Conservation (phyloP, 2,113 vertebrate genomes). For the Xiphias gladius region DNA sequence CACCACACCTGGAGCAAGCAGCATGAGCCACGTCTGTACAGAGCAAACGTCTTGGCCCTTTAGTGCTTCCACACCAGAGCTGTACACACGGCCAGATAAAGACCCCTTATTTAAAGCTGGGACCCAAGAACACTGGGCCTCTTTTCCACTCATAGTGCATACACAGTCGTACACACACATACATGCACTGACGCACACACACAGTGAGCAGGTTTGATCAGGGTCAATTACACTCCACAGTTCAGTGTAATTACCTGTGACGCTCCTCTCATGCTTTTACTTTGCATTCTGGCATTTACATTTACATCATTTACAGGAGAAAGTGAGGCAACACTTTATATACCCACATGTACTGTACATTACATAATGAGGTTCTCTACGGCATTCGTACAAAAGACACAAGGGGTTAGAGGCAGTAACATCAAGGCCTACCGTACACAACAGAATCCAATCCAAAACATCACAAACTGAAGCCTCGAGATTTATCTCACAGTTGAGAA, state of each 20-base stretch:
- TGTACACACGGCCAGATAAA: conserved; percentile 71
- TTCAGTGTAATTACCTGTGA: conserved; percentile 71
- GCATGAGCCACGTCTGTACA: conserved; percentile 53
- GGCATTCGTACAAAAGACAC: neutral
- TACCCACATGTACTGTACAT: neutral
- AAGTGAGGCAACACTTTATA: conserved; percentile 12
- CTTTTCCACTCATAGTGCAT: conserved; percentile 63
- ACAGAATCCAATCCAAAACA: neutral
- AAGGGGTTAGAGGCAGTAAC: neutral
- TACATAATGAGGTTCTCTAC: neutral
- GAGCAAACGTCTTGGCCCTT: conserved; percentile 68
- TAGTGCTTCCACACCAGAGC: conserved; percentile 66
- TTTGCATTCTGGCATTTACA: conserved; percentile 64
- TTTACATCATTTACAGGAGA: conserved; percentile 46
- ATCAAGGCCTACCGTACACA: neutral
- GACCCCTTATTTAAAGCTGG: conserved; percentile 73
- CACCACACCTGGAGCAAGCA: conserved; percentile 73
- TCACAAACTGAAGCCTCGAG: neutral
- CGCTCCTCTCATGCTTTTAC: conserved; percentile 53
- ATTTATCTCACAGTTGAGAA: neutral
- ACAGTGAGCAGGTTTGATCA: conserved; percentile 66
- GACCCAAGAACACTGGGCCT: conserved; percentile 77
- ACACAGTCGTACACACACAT: conserved; percentile 27
- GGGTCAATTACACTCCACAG: conserved; percentile 67
- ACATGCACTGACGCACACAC: conserved; percentile 30